A percentile compares a stretch with the other conserved stretches of the same genome.
Conservation (phyloP, 2,113 vertebrate genomes). For the Phalacrocorax aristotelis region DNA sequence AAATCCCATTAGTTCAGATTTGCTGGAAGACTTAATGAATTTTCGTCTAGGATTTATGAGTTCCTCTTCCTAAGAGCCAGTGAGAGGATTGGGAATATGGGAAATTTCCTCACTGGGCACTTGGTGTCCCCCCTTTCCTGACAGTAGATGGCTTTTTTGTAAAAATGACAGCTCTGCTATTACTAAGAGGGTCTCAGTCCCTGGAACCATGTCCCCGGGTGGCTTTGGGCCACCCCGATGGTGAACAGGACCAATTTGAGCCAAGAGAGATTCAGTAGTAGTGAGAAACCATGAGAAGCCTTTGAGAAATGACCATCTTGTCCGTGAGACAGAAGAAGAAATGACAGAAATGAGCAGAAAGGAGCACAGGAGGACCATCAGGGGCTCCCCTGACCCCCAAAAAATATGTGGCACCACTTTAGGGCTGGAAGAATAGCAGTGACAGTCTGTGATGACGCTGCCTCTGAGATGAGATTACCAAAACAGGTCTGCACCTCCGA, state of each 20-base stretch:
- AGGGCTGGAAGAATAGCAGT: background rate
- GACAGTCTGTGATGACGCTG: too few relatives aligned
- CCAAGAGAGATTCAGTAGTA: background rate
- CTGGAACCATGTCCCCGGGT: background rate
- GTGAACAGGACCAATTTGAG: background rate
- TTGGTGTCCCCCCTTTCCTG: background rate
- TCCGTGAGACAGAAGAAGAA: background rate
- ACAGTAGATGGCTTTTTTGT: background rate
- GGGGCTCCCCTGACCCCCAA: background rate
- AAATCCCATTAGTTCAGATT: constrained; percentile 28
- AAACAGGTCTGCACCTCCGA: background rate
- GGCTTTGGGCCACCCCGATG: background rate
- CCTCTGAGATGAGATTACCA: background rate
- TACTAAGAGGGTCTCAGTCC: background rate
- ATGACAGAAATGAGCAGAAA: background rate
- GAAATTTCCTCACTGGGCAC: background rate
- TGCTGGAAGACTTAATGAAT: constrained; percentile 2
- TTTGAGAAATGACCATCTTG: background rate
- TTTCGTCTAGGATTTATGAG: background rate
- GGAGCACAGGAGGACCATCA: background rate
- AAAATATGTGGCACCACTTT: background rate
- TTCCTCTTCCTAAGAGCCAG: background rate
- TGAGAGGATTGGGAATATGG: background rate
- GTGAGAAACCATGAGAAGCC: background rate
- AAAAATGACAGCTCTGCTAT: background rate